A percentile compares a stretch with the other conserved stretches of the same genome.
Conservation (phyloP, 2,888 invertebrate genomes). For the Drosophila kuntzei region DNA sequence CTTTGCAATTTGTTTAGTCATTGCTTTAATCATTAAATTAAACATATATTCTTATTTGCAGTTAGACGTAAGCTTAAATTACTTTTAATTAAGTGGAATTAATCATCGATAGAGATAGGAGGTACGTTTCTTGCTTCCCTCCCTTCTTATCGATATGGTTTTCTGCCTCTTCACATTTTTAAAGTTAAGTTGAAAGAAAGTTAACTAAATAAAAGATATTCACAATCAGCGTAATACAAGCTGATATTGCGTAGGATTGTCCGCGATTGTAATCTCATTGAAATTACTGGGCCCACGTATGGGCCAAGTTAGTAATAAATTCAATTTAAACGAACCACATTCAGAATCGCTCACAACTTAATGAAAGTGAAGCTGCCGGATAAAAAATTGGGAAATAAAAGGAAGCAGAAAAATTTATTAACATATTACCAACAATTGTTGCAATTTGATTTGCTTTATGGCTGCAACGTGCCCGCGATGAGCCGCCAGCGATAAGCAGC, state of each 20-base stretch:
- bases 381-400: background rate
- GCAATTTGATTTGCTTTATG: conserved; percentile 81
- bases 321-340: conserved; percentile 60
- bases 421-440: conserved; percentile 82
- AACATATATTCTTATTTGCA: background rate
- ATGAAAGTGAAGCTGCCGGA: conserved; percentile 70
- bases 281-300: conserved; percentile 34
- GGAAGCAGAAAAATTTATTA: conserved; percentile 65
- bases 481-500: conserved; percentile 69
- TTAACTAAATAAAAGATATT: conserved; percentile 26
- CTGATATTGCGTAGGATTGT: conserved; percentile 49
- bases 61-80: conserved; percentile 1
- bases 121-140: background rate
- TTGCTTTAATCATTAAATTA: conserved; percentile 17
- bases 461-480: conserved; percentile 69
- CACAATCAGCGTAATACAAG: conserved; percentile 46
- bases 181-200: conserved; percentile 6
- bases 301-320: conserved; percentile 54
- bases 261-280: conserved; percentile 32
- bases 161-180: background rate
- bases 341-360: conserved; percentile 57
- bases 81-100: conserved; percentile 3
- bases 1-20: conserved; percentile 18
- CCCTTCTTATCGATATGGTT: background rate
- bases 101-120: background rate